Base-by-base conservation (phyloP, 2,797 vertebrate species). In the Catamblyrhynchus diadema region DNA sequence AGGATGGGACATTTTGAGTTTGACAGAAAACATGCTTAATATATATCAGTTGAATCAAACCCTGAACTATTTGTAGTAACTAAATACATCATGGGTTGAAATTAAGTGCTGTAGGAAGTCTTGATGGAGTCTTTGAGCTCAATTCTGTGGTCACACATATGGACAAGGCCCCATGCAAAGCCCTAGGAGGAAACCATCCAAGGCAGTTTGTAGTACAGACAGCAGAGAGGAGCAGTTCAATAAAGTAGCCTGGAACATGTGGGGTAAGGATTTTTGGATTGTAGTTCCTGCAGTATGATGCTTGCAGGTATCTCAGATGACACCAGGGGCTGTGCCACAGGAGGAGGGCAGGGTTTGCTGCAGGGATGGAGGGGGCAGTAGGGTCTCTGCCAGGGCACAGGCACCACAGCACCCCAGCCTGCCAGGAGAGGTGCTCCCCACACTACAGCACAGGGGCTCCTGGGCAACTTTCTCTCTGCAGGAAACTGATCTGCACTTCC, bases 1-100 rank as follows among this genome's bases (percentile, higher is more conserved):
- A 81, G 23, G 66, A 79, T 88, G 33, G 45, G 47, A 81, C 25
- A 59, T 84, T 75, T 65, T 90, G 69, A 81, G 25, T 84, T 35
- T 75, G 35, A 62, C 0, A 0, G 50, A 61, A 91, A 90, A 69
- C 30, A 20, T 50, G 12, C 18, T 65, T 81, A 44, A 41, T 77
- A 44, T 54, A 18, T 51, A 59, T 30, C 21, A 50, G 6, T 64
- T 81, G 27, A 71, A n/a, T 83, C n/a, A 91, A 90, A 48, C 13
- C 9, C 50, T 74, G 37, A 82, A 64, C 62, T 88, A 83, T 51
- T 88, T 88, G 33, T 22, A 47, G 30, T 79, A 74, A 84, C 45
- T 75, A 74, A 77, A 44, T 59, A 8, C 28, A 32, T 66, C 11
- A 12, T 42, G 24, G 12, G 4, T 81, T 88, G 48, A 86, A 93